Evolutionary conservation across 2,888 invertebrate genomes (phyloP), one percentile per base, ranked within the genome.

Genomic region (Melinopterus prodromus): DNA sequence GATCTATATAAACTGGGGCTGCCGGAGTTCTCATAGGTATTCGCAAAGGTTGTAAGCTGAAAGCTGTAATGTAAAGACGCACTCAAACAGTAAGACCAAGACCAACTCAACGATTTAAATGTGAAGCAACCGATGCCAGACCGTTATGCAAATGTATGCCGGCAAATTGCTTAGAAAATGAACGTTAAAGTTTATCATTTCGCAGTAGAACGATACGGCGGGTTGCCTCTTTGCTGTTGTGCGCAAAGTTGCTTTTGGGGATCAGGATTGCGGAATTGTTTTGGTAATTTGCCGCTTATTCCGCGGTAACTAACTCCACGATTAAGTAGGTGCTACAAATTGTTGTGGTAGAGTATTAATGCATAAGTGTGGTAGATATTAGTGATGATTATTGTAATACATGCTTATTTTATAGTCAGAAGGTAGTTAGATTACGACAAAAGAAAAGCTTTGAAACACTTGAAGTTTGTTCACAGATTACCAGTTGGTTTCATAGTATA

Each of bases 101-200:
- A 53, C 53, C 12, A 12, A 53, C 9, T 53, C 53, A 6, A 2
- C 12, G 53, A 12, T 12, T 53, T 12, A 53, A 53, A 53, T 53
- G 53, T 53, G 53, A 12, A 53, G 12, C 53, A 53, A 12, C 53
- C 53, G 53, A 53, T 9, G 53, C 53, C 53, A 53, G 53, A 53
- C 7, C 53, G 53, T 53, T 53, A 53, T 53, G 53, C 53, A 53
- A 53, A 53, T 53, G 53, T 9, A 53, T 53, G 7, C 53, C 53
- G 5, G 53, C 53, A 53, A 53, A 53, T 53, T 53, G 53, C 53
- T 53, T 53, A 53, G 53, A 53, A 53, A 53, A 53, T 53, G 53
- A 53, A 53, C 53, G 53, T 53, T 53, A 53, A 53, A 53, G 53
- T 53, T 53, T 53, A 53, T 53, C 53, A 53, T 53, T 53, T 53